Base-by-base conservation (phyloP, 2,888 invertebrate genomes). In the Dryadula phaetusa region DNA sequence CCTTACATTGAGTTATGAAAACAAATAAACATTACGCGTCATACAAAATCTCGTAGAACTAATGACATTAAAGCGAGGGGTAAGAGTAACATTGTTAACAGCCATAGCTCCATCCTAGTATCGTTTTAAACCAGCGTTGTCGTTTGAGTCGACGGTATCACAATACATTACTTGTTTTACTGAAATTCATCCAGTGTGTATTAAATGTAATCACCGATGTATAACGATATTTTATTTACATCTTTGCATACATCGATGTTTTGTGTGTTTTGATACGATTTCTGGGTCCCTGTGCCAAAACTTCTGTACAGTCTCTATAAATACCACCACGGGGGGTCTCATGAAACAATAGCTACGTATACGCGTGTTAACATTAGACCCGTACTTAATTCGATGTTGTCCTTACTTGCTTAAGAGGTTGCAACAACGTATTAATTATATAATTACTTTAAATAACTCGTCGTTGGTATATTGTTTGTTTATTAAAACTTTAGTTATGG, bases 401-500 rank as follows among this genome's bases (percentile, higher is more conserved):
- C 87, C 87, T 86, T 84, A 90, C 90, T 89, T 85, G 82, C 88
- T 91, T 89, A 88, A 88, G 90, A 89, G 90, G 90, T 90, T 87
- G 87, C 87, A 85, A 90, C 88, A 89, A 82, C 80, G 80, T 90
- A 91, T 90, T 92, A 90, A 91, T 92, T 92, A 90, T 91, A 91
- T 91, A 92, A 92, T 92, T 91, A 92, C 90, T 90, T 87, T 87
- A 86, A 89, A 89, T 90, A 91, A 90, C 49, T 52, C 46, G 47
- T 20, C 54, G 61, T 7, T 25, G 1, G 60, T 28, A 28, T 16
- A 42, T 44, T 60, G 25, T 60, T 44, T 44, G 25, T 14, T 25
- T 40, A 18, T 60, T 44, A 37, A 3, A 54, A 60, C 3, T 44
- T 44, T 44, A 44, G 16, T 44, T n/a, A 28, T 2, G 40, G 10